Base-by-base conservation (phyloP, 2,888 invertebrate species). In the Lycocerus yunnanus region DNA sequence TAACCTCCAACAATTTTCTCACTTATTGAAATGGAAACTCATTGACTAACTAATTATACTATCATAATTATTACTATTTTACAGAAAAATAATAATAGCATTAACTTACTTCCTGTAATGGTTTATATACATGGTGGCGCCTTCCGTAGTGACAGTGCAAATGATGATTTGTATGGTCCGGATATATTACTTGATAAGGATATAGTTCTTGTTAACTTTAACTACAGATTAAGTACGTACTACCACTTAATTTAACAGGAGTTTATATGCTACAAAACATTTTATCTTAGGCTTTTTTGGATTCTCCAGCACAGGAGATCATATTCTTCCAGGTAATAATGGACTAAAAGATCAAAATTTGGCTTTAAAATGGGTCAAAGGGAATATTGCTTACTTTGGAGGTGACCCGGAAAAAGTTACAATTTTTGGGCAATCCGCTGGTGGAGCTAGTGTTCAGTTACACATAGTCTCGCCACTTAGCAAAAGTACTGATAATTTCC, bases 41-140 rank as follows among this genome's bases (percentile, higher is more conserved):
- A 3, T 18, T 4, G 18, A 18, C n/a, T n/a, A n/a, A n/a, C n/a
- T 3, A 18, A 18, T 2, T 4, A 18, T 18, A 18, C 4, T 18
- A 3, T 4, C 18, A 18, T 18, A 18, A 21, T 21, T 15, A 14
- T 59, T 59, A n/a, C n/a, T n/a, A 61, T 13, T 16, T 18, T 18
- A 61, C 13, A 61, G 18, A 15, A 61, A 61, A 15, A 15, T 13
- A 61, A 16, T 15, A 9, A 15, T 18, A 61, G n/a, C n/a, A 43
- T n/a, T 6, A 43, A 3, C 43, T 43, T 6, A 43, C 14, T 90
- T 9, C 93, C 94, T 0, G 94, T 94, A 0, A 93, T 94, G 93
- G 88, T 94, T n/a, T 94, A 93, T 87, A 88, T 92, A 76, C 93
- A 93, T 74, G 92, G 92, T 0, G 94, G 94, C 2, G 94, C 94